These are phyloP conservation scores for Parasteatoda tepidariorum DNA, from an alignment of 1,140 invertebrate species.

Conservation along the genomic window DNA sequence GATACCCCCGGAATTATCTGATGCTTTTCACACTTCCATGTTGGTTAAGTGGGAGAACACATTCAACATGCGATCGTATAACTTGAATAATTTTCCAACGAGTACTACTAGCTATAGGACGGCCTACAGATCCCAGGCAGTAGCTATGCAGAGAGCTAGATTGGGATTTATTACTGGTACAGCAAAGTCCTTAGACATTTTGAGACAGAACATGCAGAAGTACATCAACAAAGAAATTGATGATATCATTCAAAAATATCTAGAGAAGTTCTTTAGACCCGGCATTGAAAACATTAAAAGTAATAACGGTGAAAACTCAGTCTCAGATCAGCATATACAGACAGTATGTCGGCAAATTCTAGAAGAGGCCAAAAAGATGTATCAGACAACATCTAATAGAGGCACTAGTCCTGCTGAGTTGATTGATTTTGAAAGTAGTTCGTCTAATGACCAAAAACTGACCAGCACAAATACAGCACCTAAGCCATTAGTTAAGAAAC, in stretches of 20 bases:
- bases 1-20: constrained; percentile 21
- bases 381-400: constrained; percentile 57
- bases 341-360: constrained; percentile 81
- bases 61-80: constrained; percentile 59
- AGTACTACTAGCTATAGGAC: constrained; percentile 55
- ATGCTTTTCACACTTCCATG: constrained; percentile 3
- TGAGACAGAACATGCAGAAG: constrained; percentile 80
- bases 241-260: constrained; percentile 66
- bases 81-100: constrained; percentile 57
- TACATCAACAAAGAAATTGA: constrained; percentile 83
- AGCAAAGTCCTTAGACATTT: constrained; percentile 79
- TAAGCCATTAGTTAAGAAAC: constrained; percentile 73
- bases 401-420: constrained; percentile 68
- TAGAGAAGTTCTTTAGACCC: constrained; percentile 75
- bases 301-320: constrained; percentile 79
- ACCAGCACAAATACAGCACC: constrained; percentile 64
- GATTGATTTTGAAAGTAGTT: constrained; percentile 65
- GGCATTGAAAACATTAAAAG: constrained; percentile 81
- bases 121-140: constrained; percentile 58
- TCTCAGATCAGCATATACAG: constrained; percentile 80
- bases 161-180: constrained; percentile 70
- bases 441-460: constrained; percentile 60
- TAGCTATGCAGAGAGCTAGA: constrained; percentile 57
- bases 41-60: constrained; percentile 60
- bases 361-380: constrained; percentile 74